Evolutionary conservation across 2,113 vertebrate species (phyloP).

Genomic region (Halcyon senegalensis): DNA sequence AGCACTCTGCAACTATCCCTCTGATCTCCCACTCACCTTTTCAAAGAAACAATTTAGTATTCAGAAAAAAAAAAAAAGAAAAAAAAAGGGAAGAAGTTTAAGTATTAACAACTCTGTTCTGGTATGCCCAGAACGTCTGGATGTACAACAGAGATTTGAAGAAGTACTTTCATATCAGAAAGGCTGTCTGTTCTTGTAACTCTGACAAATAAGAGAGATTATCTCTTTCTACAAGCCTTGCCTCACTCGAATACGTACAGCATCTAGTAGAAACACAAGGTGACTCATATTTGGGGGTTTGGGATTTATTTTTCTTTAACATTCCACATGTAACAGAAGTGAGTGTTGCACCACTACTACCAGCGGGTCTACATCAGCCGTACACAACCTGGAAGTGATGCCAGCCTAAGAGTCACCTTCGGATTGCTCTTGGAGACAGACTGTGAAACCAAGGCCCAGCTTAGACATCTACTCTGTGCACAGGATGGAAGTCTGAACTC

Average conservation of each 20-base stretch:
- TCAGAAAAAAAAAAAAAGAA: background rate
- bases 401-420: background rate
- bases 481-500: background rate
- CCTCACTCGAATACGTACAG: background rate
- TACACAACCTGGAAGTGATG: background rate
- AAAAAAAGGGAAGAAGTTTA: background rate
- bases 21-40: background rate
- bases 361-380: background rate
- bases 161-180: background rate
- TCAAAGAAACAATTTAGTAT: accelerated
- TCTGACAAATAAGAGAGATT: background rate
- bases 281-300: background rate
- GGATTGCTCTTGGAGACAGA: background rate
- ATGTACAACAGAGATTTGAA: background rate
- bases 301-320: background rate
- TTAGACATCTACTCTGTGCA: accelerated
- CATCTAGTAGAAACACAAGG: background rate
- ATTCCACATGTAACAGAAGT: background rate
- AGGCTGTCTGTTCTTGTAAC: background rate
- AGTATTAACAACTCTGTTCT: background rate
- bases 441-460: background rate
- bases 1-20: background rate
- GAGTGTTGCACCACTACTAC: background rate
- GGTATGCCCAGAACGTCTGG: background rate
- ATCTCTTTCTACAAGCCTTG: background rate